phyloP scores from a whole-genome alignment of 2,888 invertebrate species.

The Linnaemya vulpina region DNA sequence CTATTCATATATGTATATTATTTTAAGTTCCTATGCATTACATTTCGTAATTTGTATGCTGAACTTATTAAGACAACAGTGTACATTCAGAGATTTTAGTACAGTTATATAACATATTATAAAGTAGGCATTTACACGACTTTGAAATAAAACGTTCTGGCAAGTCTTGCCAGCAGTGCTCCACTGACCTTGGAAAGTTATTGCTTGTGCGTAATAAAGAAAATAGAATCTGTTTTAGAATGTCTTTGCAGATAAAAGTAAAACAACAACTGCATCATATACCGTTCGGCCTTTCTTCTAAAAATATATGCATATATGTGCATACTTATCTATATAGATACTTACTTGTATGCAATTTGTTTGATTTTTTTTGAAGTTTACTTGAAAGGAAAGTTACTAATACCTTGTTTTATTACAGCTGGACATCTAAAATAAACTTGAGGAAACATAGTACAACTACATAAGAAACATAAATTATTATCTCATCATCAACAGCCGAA shows the following conservation, averaged over 20 bases:
- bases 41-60: too few relatives aligned
- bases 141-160: not conserved
- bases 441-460: not conserved
- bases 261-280: conserved; percentile 31
- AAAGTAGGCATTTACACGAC: not conserved
- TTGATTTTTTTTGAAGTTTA: not conserved
- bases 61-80: too few relatives aligned
- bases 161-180: conserved; percentile 20
- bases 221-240: not conserved
- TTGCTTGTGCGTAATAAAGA: conserved; percentile 50
- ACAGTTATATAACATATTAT: too few relatives aligned
- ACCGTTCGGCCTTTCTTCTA: conserved; percentile 10
- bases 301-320: too few relatives aligned
- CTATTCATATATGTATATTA: too few relatives aligned
- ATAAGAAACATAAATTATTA: conserved; percentile 24
- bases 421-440: not conserved
- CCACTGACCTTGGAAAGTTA: conserved; percentile 65
- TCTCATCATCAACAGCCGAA: conserved; percentile 42
- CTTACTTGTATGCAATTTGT: not conserved
- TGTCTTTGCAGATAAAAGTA: not conserved
- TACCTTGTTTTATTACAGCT: conserved; percentile 25
- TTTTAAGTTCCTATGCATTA: too few relatives aligned
- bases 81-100: too few relatives aligned
- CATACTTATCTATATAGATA: too few relatives aligned
- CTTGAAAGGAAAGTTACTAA: not conserved